These are phyloP conservation scores for Lophochroa leadbeateri DNA, from an alignment of 2,113 vertebrate genomes.

Conservation along the genomic window DNA sequence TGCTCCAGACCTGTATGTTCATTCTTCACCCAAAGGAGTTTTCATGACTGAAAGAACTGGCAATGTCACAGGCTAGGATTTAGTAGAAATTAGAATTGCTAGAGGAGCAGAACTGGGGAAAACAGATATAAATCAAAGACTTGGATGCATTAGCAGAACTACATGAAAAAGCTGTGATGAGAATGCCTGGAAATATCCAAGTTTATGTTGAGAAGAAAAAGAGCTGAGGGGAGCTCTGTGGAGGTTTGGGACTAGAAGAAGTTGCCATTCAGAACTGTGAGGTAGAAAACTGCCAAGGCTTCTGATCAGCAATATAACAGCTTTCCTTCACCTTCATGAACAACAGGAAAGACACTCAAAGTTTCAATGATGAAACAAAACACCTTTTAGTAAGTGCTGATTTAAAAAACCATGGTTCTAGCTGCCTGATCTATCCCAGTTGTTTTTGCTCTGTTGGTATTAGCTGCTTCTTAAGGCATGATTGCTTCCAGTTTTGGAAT, in stretches of 20 bases:
- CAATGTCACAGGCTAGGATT: neutral
- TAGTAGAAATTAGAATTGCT: neutral
- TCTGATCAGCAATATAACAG: neutral
- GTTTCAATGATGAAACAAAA: neutral
- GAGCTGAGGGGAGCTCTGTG: neutral
- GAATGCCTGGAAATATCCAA: neutral
- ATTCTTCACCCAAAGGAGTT: neutral
- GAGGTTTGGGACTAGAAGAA: neutral
- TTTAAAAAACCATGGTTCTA: neutral
- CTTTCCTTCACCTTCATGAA: neutral
- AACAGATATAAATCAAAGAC: neutral
- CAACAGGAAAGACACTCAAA: neutral
- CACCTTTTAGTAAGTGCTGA: neutral
- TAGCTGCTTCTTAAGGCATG: neutral
- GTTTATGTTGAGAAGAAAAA: neutral
- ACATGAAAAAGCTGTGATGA: neutral
- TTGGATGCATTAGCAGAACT: neutral
- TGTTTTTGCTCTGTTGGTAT: neutral
- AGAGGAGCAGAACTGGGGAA: neutral
- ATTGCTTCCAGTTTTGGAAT: conserved; percentile 26
- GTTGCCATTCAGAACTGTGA: neutral
- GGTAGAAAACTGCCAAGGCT: neutral
- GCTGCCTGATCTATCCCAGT: neutral
- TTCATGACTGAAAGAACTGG: neutral
- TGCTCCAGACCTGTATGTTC: neutral